Conservation (phyloP, 2,888 invertebrate genomes). For the Catocala sponsa region DNA sequence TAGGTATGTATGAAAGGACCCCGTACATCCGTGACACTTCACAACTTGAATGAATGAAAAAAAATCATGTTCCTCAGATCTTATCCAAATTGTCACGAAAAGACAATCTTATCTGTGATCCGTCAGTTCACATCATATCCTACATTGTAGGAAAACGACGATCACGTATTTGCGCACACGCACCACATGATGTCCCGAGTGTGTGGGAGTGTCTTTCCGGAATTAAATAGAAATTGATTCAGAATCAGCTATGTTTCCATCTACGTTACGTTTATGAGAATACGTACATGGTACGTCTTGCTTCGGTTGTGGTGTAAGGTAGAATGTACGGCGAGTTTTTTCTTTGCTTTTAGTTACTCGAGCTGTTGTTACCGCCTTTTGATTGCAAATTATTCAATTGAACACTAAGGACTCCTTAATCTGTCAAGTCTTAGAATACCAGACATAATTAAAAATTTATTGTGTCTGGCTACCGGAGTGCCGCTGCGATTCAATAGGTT, state of each 20-base stretch:
- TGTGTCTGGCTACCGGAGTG: too few species aligned
- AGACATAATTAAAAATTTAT: too few species aligned
- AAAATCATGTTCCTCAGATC: slow-evolving; percentile 10
- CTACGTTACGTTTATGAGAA: slow-evolving; percentile 8
- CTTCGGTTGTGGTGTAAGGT: slow-evolving; percentile 11
- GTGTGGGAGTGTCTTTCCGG: slow-evolving; percentile 49
- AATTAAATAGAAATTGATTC: slow-evolving; percentile 61
- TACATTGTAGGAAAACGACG: slow-evolving; percentile 22
- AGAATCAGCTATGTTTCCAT: slow-evolving; percentile 28
- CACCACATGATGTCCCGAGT: slow-evolving; percentile 1
- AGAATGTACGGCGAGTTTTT: neutral
- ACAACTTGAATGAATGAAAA: slow-evolving; percentile 15
- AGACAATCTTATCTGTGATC: slow-evolving; percentile 37
- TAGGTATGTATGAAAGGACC: neutral
- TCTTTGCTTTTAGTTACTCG: too few species aligned
- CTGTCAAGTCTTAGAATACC: too few species aligned
- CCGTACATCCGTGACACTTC: neutral
- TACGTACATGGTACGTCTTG: slow-evolving; percentile 2
- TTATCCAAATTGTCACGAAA: slow-evolving; percentile 42
- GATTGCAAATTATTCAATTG: too few species aligned
- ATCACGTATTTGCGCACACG: slow-evolving; percentile 32
- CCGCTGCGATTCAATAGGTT: too few species aligned
- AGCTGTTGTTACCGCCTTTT: too few species aligned
- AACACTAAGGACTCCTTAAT: too few species aligned
- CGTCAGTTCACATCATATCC: slow-evolving; percentile 34